These are phyloP conservation scores for Apis florea DNA, from an alignment of 1,140 invertebrate genomes.

Conservation along the genomic window DNA sequence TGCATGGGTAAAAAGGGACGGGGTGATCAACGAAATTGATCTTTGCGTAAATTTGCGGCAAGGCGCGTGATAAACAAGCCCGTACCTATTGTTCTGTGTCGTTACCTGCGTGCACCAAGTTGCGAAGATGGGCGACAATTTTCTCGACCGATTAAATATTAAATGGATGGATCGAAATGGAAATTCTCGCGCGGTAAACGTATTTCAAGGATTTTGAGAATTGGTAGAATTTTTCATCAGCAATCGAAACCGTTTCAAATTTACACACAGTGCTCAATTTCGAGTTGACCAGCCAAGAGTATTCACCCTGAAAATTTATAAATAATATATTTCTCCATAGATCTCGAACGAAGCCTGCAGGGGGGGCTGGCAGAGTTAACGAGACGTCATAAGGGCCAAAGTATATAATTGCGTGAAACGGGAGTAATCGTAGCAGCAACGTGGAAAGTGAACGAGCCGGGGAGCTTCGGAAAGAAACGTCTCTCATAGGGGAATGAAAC, in stretches of 20 bases:
- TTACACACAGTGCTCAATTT: too few species aligned
- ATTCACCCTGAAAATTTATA: too few species aligned
- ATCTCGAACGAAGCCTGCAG: slow-evolving; percentile 34
- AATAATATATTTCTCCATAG: slow-evolving; percentile 47
- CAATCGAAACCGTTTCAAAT: too few species aligned
- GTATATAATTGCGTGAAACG: slow-evolving; percentile 71
- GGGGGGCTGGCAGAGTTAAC: slow-evolving; percentile 63
- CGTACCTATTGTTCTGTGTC: slow-evolving; percentile 62
- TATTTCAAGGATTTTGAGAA: too few species aligned
- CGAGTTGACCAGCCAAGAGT: too few species aligned
- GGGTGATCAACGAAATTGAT: slow-evolving; percentile 61
- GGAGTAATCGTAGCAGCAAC: slow-evolving; percentile 66
- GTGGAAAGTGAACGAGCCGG: slow-evolving; percentile 29
- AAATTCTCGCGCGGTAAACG: too few species aligned
- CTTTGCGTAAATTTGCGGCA: slow-evolving; percentile 53
- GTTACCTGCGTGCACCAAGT: too few species aligned
- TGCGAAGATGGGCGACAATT: too few species aligned
- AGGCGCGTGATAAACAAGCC: slow-evolving; percentile 62
- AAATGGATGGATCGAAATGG: too few species aligned
- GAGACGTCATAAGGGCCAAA: slow-evolving; percentile 67
- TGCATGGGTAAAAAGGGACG: slow-evolving; percentile 24
- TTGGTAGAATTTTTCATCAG: too few species aligned
- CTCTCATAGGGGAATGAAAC: slow-evolving; percentile 58
- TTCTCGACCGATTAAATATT: too few species aligned
- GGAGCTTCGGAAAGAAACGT: slow-evolving; percentile 5